Evolutionary conservation across 2,113 vertebrate genomes (phyloP).

Genomic region (Aythya baeri): DNA sequence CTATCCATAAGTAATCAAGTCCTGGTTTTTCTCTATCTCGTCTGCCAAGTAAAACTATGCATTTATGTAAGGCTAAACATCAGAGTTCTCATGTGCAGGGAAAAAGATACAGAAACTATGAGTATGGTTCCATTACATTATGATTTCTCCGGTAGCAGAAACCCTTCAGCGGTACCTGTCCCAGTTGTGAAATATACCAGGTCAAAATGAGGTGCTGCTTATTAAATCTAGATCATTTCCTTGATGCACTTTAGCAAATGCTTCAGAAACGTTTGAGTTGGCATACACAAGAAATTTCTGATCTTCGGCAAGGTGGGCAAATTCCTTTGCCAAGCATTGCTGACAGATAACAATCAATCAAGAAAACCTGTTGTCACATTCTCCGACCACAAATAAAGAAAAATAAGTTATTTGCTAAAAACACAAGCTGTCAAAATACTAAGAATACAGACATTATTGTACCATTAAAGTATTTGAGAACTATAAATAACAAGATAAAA

Average conservation of each 20-base stretch:
- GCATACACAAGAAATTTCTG: background rate
- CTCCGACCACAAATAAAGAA: background rate
- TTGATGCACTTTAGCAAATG: background rate
- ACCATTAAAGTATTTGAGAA: background rate
- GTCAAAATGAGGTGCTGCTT: background rate
- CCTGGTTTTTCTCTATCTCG: background rate
- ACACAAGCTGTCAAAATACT: background rate
- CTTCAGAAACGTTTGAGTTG: background rate
- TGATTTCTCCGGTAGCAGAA: background rate
- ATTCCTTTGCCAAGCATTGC: background rate
- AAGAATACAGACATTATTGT: background rate
- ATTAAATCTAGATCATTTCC: background rate
- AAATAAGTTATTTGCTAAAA: background rate
- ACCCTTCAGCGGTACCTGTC: background rate
- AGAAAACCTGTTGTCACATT: background rate
- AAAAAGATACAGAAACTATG: background rate
- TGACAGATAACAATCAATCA: background rate
- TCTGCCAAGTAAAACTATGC: accelerated
- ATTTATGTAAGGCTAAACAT: background rate
- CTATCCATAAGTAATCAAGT: background rate
- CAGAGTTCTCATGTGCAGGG: background rate
- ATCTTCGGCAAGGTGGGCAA: background rate
- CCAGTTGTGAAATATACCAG: background rate
- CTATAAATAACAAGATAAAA: background rate
- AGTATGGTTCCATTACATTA: background rate